phyloP scores from a whole-genome alignment of 2,113 vertebrate species.

The Cyrtonyx montezumae region DNA sequence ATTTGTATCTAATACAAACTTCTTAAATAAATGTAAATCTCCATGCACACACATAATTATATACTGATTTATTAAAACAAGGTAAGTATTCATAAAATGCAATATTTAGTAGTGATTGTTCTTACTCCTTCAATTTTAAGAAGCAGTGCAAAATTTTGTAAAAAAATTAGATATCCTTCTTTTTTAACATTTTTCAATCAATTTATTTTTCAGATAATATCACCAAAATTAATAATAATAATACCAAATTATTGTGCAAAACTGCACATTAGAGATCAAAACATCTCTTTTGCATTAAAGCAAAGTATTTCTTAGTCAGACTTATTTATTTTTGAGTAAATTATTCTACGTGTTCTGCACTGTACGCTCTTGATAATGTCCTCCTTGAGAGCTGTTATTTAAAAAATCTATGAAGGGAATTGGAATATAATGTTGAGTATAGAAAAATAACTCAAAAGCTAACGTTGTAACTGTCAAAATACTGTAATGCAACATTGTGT shows the following conservation, averaged over 20 bases:
- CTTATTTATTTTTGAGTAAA: not conserved
- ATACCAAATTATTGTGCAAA: not conserved
- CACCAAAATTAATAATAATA: no score
- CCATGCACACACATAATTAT: not conserved
- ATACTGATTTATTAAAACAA: not conserved
- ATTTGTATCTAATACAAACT: not conserved
- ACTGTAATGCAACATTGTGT: not conserved
- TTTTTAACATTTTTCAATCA: not conserved
- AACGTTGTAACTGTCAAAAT: not conserved
- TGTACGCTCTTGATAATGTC: not conserved
- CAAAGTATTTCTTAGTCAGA: not conserved
- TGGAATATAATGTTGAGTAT: not conserved
- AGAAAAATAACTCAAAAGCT: not conserved
- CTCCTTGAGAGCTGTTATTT: not conserved
- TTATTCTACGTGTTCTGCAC: not conserved
- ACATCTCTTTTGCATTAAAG: not conserved
- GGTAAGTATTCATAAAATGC: not conserved
- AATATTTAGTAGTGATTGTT: fast-evolving
- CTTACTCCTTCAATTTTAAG: not conserved
- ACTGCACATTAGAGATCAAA: not conserved
- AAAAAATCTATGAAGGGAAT: not conserved
- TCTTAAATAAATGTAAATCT: not conserved
- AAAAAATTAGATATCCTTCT: not conserved
- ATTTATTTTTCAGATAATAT: not conserved
- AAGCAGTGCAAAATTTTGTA: not conserved